Evolutionary conservation across 1,140 invertebrate species (phyloP).

Genomic region (Aporrectodea caliginosa): DNA sequence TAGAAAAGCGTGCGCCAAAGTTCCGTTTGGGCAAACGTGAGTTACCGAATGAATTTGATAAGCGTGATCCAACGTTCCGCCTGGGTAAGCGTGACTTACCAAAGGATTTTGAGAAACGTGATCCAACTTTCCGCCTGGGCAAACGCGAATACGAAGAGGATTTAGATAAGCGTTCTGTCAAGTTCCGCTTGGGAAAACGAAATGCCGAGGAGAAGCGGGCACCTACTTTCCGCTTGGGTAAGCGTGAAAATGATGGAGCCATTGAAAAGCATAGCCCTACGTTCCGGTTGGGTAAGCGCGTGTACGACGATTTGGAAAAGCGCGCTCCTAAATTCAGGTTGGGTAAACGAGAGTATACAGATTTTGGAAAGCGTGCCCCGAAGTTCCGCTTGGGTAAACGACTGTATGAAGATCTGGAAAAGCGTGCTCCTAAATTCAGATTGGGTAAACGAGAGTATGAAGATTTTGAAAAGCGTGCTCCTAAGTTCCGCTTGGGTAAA

Average conservation of each 20-base stretch:
- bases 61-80: background rate
- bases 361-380: background rate
- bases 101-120: background rate
- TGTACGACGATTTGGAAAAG: background rate
- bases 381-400: background rate
- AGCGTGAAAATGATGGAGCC: background rate
- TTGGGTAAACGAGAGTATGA: background rate
- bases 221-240: background rate
- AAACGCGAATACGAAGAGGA: background rate
- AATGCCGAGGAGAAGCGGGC: background rate
- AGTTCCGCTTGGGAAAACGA: background rate
- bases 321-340: background rate
- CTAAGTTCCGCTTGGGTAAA: background rate
- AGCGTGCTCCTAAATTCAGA: background rate
- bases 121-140: background rate
- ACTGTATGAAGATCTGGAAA: no score
- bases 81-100: background rate
- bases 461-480: background rate
- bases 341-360: background rate
- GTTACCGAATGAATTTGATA: background rate
- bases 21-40: background rate
- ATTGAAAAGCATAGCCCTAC: background rate
- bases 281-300: no score
- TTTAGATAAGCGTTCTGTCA: background rate
- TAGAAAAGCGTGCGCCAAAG: background rate